Evolutionary conservation across 1,140 invertebrate genomes (phyloP), one percentile per base, ranked within the genome.

Genomic region (Carcinoscorpius rotundicauda): DNA sequence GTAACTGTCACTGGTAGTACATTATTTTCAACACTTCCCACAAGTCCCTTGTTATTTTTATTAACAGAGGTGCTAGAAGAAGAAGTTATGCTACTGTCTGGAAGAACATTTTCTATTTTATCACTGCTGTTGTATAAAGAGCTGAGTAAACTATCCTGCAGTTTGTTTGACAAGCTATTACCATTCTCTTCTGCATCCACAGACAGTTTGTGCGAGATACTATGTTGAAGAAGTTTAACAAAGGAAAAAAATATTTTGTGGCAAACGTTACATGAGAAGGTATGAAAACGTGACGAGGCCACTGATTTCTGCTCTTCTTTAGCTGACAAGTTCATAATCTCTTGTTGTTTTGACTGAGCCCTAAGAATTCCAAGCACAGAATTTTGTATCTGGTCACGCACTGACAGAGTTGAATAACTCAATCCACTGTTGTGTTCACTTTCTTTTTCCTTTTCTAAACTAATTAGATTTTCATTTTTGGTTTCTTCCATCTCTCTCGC

Each of bases 221-320:
- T 61, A 52, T 61, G 60, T 10, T 52, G 49, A 50, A 61, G 60
- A n/a, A 61, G 10, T 52, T 61, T 50, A 5, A 61, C 49, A 10
- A 51, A 61, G 5, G 60, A 61, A 52, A 61, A 48, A 52, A 61
- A 61, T 11, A 61, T 61, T 4, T 61, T 61, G 49, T 51, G 51
- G 48, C 60, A 61, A n/a, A 61, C 51, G 10, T 61, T 61, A 5
- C 60, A 61, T 1, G 60, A 61, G 48, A 61, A 61, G 10, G 60
- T 61, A 9, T 11, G 49, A 11, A 61, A 61, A 52, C 51, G 49
- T 11, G 60, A 61, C 4, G 60, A 61, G 10, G 60, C 10, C 5
- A 29, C 48, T 10, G 56, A 29, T 5, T 57, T 57, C 5, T 61
- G 11, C 48, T 61, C 60, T 61, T 61, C 60, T 2, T 10, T 10